A percentile compares a stretch with the other conserved stretches of the same genome.
These are phyloP conservation scores for Epistrophella euchroma DNA, from an alignment of 2,888 invertebrate species.

Conservation along the genomic window DNA sequence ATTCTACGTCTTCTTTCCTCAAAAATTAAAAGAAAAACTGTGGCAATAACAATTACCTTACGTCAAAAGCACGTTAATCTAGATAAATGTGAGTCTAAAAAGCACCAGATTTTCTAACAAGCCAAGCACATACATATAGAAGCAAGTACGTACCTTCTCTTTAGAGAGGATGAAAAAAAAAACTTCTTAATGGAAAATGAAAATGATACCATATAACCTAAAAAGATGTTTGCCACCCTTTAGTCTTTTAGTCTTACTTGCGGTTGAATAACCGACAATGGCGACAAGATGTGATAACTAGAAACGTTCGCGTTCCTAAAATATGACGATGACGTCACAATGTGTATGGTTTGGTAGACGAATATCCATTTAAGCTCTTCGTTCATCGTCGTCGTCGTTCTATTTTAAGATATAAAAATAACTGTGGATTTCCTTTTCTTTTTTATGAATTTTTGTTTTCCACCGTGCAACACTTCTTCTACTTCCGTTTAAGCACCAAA, in stretches of 20 bases:
- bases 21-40: constrained; percentile 31
- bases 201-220: constrained; percentile 21
- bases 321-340: constrained; percentile 26
- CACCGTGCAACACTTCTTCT: constrained; percentile 2
- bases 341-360: background rate
- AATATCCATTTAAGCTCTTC: constrained; percentile 9
- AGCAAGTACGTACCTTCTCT: constrained; percentile 5
- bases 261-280: constrained; percentile 24
- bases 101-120: constrained; percentile 16
- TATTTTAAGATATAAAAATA: constrained; percentile 7
- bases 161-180: background rate
- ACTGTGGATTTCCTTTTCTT: constrained; percentile 10
- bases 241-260: constrained; percentile 7
- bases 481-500: constrained; percentile 26
- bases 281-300: constrained; percentile 8
- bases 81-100: constrained; percentile 33
- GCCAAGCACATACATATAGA: background rate
- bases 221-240: constrained; percentile 4
- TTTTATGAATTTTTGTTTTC: background rate
- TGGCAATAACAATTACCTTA: constrained; percentile 32
- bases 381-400: background rate
- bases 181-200: constrained; percentile 25
- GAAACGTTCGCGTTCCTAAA: background rate
- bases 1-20: background rate
- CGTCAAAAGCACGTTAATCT: constrained; percentile 31